These are phyloP conservation scores for Agrochola litura DNA, from an alignment of 2,888 invertebrate genomes.

Conservation along the genomic window DNA sequence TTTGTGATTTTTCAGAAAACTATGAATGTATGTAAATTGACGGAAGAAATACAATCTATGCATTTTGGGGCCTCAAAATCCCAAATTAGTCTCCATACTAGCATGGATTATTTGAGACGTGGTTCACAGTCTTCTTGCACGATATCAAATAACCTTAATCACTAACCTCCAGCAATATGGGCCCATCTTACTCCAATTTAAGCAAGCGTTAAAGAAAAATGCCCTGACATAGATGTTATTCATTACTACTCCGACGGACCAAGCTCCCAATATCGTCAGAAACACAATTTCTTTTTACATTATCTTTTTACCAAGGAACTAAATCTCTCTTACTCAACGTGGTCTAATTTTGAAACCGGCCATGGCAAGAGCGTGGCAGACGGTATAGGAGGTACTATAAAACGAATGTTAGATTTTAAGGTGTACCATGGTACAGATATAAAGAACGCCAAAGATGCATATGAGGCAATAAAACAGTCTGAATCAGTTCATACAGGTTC, in stretches of 20 bases:
- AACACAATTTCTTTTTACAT: background rate
- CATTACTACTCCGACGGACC: background rate
- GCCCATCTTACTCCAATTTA: background rate
- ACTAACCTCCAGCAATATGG: background rate
- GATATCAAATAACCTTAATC: background rate
- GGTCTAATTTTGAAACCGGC: too few species aligned
- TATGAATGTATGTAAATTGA: background rate
- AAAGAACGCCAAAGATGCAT: conserved; percentile 39
- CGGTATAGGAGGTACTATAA: background rate
- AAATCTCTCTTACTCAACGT: background rate
- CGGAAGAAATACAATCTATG: background rate
- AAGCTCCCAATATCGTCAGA: background rate
- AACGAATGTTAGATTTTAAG: background rate
- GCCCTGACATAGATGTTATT: background rate
- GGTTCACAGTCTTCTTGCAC: background rate
- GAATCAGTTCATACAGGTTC: conserved; percentile 4
- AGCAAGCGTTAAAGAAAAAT: background rate
- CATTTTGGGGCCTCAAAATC: background rate
- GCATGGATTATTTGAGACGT: background rate
- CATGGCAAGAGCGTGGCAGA: too few species aligned
- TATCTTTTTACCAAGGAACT: background rate
- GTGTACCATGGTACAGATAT: background rate
- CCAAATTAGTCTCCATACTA: background rate
- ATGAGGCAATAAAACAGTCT: conserved; percentile 17
- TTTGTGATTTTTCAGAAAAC: conserved; percentile 29